phyloP scores from a whole-genome alignment of 2,113 vertebrate species.

The Bufo gargarizans region DNA sequence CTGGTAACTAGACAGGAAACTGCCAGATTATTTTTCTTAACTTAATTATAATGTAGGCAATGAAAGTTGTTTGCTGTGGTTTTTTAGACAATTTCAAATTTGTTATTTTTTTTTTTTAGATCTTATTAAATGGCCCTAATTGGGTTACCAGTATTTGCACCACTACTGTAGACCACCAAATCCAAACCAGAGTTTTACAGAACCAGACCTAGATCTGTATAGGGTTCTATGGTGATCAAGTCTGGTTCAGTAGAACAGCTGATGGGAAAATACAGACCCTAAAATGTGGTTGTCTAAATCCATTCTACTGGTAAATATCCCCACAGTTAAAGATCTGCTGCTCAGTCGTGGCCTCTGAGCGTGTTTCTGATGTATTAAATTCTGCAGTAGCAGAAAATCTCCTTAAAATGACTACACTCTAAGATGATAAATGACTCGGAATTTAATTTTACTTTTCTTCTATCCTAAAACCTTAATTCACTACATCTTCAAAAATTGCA shows the following conservation, averaged over 20 bases:
- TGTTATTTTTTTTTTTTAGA: too few relatives aligned
- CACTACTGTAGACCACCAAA: not conserved
- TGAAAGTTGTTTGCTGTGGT: too few relatives aligned
- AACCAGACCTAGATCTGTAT: not conserved
- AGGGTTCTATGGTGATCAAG: not conserved
- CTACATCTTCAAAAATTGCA: conserved; percentile 2
- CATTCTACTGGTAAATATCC: not conserved
- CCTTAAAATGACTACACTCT: not conserved
- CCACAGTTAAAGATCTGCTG: not conserved
- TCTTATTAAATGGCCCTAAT: too few relatives aligned
- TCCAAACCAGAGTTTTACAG: not conserved
- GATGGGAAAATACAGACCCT: not conserved
- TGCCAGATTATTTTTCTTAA: not conserved
- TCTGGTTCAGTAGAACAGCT: not conserved
- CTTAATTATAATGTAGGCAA: not conserved
- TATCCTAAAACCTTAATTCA: not conserved
- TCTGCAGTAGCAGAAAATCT: not conserved
- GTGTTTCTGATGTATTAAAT: not conserved
- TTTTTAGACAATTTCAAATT: too few relatives aligned
- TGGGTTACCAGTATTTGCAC: too few relatives aligned
- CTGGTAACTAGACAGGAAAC: not conserved
- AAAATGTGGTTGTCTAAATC: not conserved
- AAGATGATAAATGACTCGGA: not conserved
- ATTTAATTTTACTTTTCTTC: not conserved
- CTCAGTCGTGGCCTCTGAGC: not conserved